Conservation (phyloP, 2,888 invertebrate species). For the Cancer borealis region DNA sequence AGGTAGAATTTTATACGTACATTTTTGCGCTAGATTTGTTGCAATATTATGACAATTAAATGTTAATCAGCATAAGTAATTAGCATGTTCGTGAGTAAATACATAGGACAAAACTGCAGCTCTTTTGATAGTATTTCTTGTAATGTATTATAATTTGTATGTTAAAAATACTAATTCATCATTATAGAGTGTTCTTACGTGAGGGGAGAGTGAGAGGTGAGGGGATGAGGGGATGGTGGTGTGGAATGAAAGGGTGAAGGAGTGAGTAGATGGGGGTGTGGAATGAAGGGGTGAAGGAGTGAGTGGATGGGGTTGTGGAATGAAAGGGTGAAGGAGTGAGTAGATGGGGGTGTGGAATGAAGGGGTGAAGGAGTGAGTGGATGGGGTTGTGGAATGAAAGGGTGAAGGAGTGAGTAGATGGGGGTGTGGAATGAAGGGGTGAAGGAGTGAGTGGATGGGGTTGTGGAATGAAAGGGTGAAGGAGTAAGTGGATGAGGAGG, state of each 20-base stretch:
- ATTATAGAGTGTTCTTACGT: neutral
- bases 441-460: neutral
- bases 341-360: neutral
- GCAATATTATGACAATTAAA: too few relatives aligned
- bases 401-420: neutral
- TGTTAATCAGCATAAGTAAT: too few relatives aligned
- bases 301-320: neutral
- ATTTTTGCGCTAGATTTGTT: too few relatives aligned
- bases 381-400: neutral
- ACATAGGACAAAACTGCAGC: too few relatives aligned
- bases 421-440: neutral
- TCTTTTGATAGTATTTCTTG: neutral
- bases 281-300: neutral
- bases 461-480: neutral
- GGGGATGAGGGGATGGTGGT: neutral
- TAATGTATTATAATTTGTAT: neutral
- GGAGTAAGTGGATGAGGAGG: neutral
- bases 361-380: conserved; percentile 1
- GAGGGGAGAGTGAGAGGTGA: neutral
- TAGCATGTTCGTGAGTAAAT: too few relatives aligned
- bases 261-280: neutral
- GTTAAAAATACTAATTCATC: neutral
- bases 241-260: neutral
- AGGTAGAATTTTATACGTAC: neutral
- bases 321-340: neutral